Evolutionary conservation across 2,888 invertebrate species (phyloP), one percentile per base, ranked within the genome.

Genomic region (Cactoblastis cactorum): DNA sequence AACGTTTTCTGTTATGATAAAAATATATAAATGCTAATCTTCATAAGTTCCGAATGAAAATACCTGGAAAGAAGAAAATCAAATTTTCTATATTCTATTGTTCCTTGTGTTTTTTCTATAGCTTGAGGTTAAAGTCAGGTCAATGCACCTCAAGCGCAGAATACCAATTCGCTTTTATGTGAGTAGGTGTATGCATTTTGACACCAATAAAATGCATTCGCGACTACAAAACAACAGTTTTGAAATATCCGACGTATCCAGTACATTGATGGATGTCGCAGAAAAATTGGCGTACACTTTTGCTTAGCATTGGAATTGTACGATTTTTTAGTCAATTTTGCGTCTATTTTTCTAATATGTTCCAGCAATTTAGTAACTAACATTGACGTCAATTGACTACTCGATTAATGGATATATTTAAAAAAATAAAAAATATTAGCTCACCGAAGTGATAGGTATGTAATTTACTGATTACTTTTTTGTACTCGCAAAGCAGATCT

Each of bases 101-200:
- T 43, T 17, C 43, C 11, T 43, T 32, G 43, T 43, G 17, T 43
- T 43, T 43, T 43, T 43, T 17, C 28, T 50, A 50, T 33, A 14
- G 45, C 50, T 43, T 12, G 47, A 53, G 59, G 56, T 62, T 53
- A 52, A 50, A 62, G 51, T 34, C 38, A 52, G 73, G 72, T 73
- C 74, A 75, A 54, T 71, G 77, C 65, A 67, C 71, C 56, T 51
- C 22, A 52, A 51, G 60, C 53, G 57, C 55, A 61, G 46, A 60
- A 59, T 57, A 57, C 52, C 50, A 55, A 54, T 53, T 56, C 50
- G 50, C 56, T 56, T 59, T 57, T 59, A 48, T 56, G 52, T 54
- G 51, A 53, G 57, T 46, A 57, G 49, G 53, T 48, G 55, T 57
- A 49, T 54, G 53, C 52, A 50, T 58, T 67, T 69, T 63, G 62